Evolutionary conservation across 2,797 vertebrate species (phyloP).

Genomic region (Miichthys miiuy): DNA sequence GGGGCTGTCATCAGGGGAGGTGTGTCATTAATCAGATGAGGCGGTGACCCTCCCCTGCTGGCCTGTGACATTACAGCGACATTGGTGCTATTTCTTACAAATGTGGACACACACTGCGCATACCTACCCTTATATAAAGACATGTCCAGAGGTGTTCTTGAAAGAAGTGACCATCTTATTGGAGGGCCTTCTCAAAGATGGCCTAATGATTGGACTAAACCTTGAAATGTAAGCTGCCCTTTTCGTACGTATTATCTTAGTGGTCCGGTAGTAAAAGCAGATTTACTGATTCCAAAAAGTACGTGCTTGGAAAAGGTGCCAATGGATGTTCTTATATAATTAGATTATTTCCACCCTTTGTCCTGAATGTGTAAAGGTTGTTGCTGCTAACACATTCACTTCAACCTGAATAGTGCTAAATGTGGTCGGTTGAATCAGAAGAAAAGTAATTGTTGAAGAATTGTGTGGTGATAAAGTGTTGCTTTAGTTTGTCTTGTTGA

Average conservation of each 20-base stretch:
- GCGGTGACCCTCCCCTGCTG: slow-evolving; percentile 56
- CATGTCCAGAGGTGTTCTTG: neutral
- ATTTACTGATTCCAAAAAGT: neutral
- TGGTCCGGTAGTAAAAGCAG: no score
- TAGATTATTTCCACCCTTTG: neutral
- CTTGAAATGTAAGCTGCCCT: neutral
- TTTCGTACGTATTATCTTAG: neutral
- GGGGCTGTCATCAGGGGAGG: slow-evolving; percentile 64
- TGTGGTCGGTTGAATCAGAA: neutral
- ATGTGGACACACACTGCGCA: slow-evolving; percentile 2
- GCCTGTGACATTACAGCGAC: slow-evolving; percentile 70
- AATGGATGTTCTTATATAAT: neutral
- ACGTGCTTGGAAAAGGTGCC: no score
- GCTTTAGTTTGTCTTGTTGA: neutral
- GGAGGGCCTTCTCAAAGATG: neutral
- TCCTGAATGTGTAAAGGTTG: neutral
- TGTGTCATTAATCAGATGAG: slow-evolving; percentile 73
- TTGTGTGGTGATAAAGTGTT: neutral
- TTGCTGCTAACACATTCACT: neutral
- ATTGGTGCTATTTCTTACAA: slow-evolving; percentile 61
- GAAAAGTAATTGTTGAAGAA: neutral
- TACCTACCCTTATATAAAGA: neutral
- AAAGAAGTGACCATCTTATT: neutral
- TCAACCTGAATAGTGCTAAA: neutral
- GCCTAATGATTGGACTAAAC: neutral